Conservation (phyloP, 2,797 vertebrate species). For the Psittacula derbiana region DNA sequence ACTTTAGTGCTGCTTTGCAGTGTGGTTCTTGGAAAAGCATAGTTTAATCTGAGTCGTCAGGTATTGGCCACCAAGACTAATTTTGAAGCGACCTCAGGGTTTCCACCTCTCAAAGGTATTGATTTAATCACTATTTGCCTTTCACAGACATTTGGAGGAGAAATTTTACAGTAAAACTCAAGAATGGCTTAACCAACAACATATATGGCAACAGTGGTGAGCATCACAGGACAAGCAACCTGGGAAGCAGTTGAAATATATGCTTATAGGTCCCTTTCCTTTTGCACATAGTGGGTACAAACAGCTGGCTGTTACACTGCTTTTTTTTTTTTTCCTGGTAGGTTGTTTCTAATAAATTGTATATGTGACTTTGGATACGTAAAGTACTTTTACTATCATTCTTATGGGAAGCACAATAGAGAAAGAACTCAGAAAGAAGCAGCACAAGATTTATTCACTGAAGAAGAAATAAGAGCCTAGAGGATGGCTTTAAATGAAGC, state of each 20-base stretch:
- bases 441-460: neutral
- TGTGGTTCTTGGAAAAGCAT: neutral
- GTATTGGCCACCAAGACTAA: slow-evolving; percentile 22
- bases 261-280: neutral
- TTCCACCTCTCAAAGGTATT: neutral
- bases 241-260: neutral
- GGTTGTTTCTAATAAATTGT: neutral
- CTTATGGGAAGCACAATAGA: neutral
- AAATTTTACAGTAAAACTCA: slow-evolving; percentile 1
- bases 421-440: neutral
- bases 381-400: neutral
- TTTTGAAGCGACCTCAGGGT: slow-evolving; percentile 18
- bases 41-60: neutral
- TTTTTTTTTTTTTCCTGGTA: neutral
- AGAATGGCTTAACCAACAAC: neutral
- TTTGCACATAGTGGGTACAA: neutral
- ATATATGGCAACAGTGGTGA: neutral
- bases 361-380: neutral
- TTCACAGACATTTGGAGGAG: neutral
- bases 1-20: neutral
- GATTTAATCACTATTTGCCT: slow-evolving; percentile 30
- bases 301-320: neutral
- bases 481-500: neutral
- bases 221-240: neutral
- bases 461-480: neutral